Percentiles rank a stretch among this genome's conserved stretches.
Conservation (phyloP, 2,113 vertebrate genomes). For the Hippocampus barbouri region DNA sequence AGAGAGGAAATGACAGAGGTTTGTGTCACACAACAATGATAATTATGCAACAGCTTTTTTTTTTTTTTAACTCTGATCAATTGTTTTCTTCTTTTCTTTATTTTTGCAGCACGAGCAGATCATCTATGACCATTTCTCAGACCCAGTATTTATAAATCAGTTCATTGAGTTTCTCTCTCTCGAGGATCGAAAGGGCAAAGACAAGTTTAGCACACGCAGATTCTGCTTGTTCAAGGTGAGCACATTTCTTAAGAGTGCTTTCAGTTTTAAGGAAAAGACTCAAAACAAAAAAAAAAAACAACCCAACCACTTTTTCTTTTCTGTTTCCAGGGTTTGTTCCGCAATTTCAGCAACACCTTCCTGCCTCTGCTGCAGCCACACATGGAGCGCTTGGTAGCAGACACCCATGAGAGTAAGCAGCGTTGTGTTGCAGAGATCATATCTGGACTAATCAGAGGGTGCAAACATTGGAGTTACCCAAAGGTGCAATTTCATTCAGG, state of each 20-base stretch:
- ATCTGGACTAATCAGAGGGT: conserved; percentile 91
- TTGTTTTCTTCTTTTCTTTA: background rate
- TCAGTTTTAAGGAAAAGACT: background rate
- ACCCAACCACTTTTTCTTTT: background rate
- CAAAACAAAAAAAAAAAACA: background rate
- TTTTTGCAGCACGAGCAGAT: conserved; percentile 85
- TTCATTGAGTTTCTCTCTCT: conserved; percentile 94
- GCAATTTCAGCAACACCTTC: conserved; percentile 89
- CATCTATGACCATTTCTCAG: conserved; percentile 93
- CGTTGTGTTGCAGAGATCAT: conserved; percentile 94
- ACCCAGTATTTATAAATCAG: conserved; percentile 89
- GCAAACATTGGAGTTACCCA: conserved; percentile 92
- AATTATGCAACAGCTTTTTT: background rate
- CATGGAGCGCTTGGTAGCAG: conserved; percentile 85
- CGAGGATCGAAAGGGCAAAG: conserved; percentile 97
- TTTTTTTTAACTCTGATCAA: too few species aligned
- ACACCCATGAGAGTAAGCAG: conserved; percentile 93
- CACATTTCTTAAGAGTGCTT: background rate
- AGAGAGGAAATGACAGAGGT: conserved; percentile 91
- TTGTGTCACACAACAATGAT: conserved; percentile 3
- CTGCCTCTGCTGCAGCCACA: conserved; percentile 85
- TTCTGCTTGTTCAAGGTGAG: conserved; percentile 98
- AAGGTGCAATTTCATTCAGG: conserved; percentile 70
- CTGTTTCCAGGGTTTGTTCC: conserved; percentile 83
- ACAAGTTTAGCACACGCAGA: conserved; percentile 95